phyloP scores from a whole-genome alignment of 2,113 vertebrate genomes.

The Dasypus novemcinctus region DNA sequence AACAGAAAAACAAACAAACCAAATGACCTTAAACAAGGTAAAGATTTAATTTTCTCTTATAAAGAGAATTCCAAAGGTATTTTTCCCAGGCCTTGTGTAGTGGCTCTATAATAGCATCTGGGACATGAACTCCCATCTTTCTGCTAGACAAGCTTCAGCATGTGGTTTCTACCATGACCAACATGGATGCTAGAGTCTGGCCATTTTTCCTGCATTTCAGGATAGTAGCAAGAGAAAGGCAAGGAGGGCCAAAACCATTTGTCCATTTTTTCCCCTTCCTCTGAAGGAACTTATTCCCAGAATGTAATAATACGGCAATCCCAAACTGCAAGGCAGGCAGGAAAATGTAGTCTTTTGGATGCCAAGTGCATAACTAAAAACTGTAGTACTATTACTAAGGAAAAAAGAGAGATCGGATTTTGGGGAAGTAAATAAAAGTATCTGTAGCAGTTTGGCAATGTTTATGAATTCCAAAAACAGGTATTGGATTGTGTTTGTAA shows the following conservation, averaged over 20 bases:
- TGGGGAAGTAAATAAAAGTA: neutral
- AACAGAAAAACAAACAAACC: neutral
- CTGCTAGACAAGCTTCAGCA: neutral
- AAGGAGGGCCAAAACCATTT: neutral
- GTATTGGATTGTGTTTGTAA: too few species aligned
- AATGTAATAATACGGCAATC: neutral
- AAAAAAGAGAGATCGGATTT: neutral
- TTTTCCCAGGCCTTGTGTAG: neutral
- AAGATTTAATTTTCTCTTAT: neutral
- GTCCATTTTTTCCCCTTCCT: neutral
- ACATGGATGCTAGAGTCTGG: neutral
- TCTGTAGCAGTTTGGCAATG: neutral
- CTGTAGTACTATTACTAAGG: neutral
- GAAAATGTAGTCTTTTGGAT: neutral
- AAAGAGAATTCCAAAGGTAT: neutral
- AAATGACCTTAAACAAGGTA: neutral
- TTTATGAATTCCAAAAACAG: too few species aligned
- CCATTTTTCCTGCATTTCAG: neutral
- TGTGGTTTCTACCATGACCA: neutral
- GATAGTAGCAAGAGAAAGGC: neutral
- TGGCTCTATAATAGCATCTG: neutral
- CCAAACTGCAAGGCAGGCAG: neutral
- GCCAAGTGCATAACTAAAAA: neutral
- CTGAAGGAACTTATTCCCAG: neutral
- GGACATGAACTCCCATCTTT: neutral